Percentiles rank a stretch among this genome's conserved stretches.
phyloP scores from a whole-genome alignment of 2,888 invertebrate genomes.

The Tipula vernalis region DNA sequence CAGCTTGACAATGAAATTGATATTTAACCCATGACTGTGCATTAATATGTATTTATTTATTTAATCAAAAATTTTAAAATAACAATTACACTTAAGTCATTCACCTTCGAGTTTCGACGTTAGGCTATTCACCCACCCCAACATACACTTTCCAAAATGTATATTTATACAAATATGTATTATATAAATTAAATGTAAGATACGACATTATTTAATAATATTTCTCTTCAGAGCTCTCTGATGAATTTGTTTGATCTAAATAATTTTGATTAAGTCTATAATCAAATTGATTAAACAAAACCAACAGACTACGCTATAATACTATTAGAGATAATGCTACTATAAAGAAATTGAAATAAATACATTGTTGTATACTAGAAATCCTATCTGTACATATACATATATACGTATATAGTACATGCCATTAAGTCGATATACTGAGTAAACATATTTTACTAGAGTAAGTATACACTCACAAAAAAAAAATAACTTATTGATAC shows the following conservation, averaged over 20 bases:
- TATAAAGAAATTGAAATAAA: background rate
- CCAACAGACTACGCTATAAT: background rate
- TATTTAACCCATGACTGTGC: background rate
- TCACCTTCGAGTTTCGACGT: background rate
- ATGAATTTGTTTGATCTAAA: background rate
- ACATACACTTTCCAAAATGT: background rate
- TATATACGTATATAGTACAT: background rate
- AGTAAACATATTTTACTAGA: background rate
- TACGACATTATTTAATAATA: background rate
- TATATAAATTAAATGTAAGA: background rate
- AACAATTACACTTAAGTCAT: background rate
- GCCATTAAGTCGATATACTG: background rate
- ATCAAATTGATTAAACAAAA: background rate
- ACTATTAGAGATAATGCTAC: background rate
- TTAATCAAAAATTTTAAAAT: background rate
- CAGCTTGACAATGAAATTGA: background rate
- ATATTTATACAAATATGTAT: background rate
- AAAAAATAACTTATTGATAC: background rate
- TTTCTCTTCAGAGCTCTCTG: background rate
- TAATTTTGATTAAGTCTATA: background rate
- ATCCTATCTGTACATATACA: background rate
- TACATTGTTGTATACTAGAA: background rate
- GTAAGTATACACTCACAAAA: background rate
- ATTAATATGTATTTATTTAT: background rate
- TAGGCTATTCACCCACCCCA: background rate